Conservation (phyloP, 2,797 vertebrate species). For the Syndactyla subalaris region DNA sequence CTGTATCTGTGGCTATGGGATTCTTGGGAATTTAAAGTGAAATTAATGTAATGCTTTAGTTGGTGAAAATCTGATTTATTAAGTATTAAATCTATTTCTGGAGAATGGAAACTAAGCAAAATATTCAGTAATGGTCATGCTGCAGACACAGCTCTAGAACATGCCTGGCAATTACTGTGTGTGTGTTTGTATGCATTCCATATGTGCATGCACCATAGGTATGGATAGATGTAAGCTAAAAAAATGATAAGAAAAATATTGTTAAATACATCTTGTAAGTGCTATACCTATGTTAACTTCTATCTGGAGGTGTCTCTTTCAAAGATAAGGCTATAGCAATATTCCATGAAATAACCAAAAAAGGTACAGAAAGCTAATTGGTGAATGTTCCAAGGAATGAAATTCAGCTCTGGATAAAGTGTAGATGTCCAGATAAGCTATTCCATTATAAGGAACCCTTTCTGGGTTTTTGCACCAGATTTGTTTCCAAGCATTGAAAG, state of each 20-base stretch:
- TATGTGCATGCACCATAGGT: fast-evolving
- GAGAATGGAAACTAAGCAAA: not conserved
- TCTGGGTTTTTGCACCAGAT: not conserved
- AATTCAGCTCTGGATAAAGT: not conserved
- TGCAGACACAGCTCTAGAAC: not conserved
- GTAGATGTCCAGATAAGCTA: not conserved
- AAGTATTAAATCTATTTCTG: not conserved
- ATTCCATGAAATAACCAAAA: not conserved
- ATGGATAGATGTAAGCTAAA: not conserved
- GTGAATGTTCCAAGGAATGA: not conserved
- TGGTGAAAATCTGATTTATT: not conserved
- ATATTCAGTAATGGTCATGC: not conserved
- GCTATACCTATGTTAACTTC: not conserved
- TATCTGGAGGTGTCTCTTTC: not conserved
- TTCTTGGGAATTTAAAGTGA: not conserved
- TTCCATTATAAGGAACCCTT: not conserved
- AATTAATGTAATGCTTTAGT: not conserved
- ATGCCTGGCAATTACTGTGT: not conserved
- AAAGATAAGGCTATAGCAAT: not conserved
- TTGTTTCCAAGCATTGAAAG: not conserved
- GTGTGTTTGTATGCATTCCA: not conserved
- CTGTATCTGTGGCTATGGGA: not conserved
- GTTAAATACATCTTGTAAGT: not conserved
- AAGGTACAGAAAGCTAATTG: not conserved
- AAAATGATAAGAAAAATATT: not conserved